Evolutionary conservation across 2,113 vertebrate species (phyloP).

Genomic region (Lepus europaeus): DNA sequence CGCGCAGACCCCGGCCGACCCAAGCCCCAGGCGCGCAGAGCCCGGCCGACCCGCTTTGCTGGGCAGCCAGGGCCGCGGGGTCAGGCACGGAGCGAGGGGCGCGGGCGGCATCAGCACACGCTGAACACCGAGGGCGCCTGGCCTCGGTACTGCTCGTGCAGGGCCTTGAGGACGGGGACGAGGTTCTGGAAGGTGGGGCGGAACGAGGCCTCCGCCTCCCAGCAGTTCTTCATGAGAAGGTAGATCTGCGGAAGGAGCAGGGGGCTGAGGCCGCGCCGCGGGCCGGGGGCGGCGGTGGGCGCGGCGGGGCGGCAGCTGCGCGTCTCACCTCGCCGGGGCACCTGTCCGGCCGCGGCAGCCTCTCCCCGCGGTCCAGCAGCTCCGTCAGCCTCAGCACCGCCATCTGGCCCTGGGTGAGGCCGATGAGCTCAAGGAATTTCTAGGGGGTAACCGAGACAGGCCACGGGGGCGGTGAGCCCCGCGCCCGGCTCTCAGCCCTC

Average conservation of each 20-base stretch:
- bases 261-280: too few species aligned
- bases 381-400: constrained; percentile 90
- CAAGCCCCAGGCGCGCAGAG: background rate
- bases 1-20: background rate
- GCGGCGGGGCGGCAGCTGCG: rapidly evolving
- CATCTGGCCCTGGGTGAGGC: constrained; percentile 89
- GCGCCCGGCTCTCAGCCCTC: background rate
- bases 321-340: constrained; percentile 92
- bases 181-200: constrained; percentile 92
- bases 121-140: constrained; percentile 86
- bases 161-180: constrained; percentile 85
- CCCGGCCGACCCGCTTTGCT: background rate
- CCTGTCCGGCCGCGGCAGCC: constrained; percentile 90
- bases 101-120: constrained; percentile 74
- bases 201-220: constrained; percentile 88
- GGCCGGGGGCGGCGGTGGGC: rapidly evolving
- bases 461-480: background rate
- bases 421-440: constrained; percentile 93
- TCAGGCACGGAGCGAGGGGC: background rate
- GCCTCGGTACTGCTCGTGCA: constrained; percentile 79
- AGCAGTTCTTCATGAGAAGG: constrained; percentile 92
- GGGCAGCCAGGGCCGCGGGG: too few species aligned
- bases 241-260: constrained; percentile 83
- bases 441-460: constrained; percentile 71
- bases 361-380: constrained; percentile 89